A percentile compares a stretch with the other conserved stretches of the same genome.
phyloP scores from a whole-genome alignment of 2,888 invertebrate genomes.

The Cantharis rustica region DNA sequence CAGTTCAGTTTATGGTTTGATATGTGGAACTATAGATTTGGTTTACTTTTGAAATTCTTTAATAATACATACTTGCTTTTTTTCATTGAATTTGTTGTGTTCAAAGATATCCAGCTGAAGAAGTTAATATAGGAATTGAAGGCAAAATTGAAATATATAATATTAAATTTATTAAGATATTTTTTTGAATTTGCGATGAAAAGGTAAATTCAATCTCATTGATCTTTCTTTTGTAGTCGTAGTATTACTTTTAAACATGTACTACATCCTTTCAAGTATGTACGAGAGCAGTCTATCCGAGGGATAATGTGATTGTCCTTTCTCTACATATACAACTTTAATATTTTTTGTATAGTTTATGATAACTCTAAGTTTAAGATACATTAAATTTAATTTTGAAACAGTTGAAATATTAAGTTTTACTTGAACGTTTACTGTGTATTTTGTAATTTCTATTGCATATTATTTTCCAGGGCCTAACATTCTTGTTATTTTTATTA shows the following conservation, averaged over 20 bases:
- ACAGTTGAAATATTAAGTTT: no score
- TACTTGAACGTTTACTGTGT: no score
- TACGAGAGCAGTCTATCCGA: neutral
- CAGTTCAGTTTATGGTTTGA: no score
- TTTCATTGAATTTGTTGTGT: neutral
- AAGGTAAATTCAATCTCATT: neutral
- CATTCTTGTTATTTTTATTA: no score
- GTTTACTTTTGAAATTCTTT: neutral
- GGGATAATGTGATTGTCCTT: neutral
- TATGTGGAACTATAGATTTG: no score
- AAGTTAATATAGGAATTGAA: neutral
- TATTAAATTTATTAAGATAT: neutral
- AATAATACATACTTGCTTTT: neutral
- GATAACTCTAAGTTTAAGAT: no score
- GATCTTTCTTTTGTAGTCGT: neutral
- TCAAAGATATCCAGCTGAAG: neutral
- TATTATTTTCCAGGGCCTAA: no score
- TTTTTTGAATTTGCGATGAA: neutral
- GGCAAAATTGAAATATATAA: neutral
- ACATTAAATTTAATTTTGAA: no score
- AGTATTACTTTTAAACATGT: neutral
- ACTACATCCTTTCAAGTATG: neutral
- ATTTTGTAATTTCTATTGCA: no score
- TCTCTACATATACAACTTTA: neutral
- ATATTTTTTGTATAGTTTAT: no score